A percentile compares a stretch with the other conserved stretches of the same genome.
Evolutionary conservation across 2,797 vertebrate species (phyloP).

Genomic region (Sebastes hubbsi): DNA sequence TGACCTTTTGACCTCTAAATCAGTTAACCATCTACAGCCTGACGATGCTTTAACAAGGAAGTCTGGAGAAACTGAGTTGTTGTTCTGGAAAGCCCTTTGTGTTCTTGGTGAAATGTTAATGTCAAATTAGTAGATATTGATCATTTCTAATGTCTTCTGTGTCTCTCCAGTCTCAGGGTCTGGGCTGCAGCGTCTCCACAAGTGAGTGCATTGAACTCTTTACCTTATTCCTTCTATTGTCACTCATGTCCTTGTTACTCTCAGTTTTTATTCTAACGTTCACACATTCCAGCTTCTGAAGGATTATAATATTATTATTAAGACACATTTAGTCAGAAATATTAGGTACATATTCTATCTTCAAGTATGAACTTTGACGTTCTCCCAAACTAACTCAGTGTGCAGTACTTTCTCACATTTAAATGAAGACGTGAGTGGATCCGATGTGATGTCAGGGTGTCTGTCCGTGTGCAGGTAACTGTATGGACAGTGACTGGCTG

Average conservation of each 20-base stretch:
- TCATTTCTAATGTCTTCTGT: neutral
- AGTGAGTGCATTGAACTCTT: conserved; percentile 61
- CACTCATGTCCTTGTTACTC: neutral
- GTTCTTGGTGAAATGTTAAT: neutral
- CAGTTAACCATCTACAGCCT: no score
- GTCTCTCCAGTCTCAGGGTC: conserved; percentile 42
- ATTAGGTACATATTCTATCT: no score
- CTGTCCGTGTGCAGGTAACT: conserved; percentile 64
- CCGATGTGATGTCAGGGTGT: neutral
- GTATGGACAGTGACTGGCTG: conserved; percentile 64
- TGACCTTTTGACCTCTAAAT: neutral
- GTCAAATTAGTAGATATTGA: neutral
- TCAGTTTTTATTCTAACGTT: neutral
- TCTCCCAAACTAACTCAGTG: neutral
- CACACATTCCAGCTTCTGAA: neutral
- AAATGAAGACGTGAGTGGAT: neutral
- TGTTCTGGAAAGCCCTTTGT: neutral
- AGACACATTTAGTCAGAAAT: neutral
- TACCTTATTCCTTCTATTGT: neutral
- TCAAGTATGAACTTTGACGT: neutral
- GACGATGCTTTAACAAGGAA: neutral
- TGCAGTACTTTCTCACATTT: neutral
- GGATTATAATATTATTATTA: neutral
- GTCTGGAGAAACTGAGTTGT: neutral
- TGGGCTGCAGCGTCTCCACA: conserved; percentile 39